phyloP scores from a whole-genome alignment of 92 coral and sea anemone genomes.

The Zoanthus sociatus region DNA sequence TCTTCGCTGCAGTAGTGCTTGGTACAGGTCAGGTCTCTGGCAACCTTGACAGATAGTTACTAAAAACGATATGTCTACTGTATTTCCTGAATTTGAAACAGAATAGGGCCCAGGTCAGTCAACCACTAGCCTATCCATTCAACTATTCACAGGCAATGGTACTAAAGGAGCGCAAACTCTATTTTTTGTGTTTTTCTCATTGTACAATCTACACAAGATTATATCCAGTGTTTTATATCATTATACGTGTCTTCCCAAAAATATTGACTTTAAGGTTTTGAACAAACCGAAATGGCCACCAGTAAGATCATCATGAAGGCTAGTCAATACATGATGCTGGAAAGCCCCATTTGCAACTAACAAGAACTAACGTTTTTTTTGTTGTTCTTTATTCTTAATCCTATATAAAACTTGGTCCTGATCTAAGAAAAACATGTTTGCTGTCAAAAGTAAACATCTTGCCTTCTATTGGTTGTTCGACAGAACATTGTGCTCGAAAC shows the following conservation, averaged over 20 bases:
- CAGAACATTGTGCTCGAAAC: no score
- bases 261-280: conserved; percentile 24
- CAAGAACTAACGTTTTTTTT: no score
- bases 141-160: conserved; percentile 52
- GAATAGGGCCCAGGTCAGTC: conserved; percentile 54
- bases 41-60: neutral
- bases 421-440: no score
- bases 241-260: conserved; percentile 68
- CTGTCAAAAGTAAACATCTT: no score
- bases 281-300: conserved; percentile 7
- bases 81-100: conserved; percentile 34
- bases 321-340: no score
- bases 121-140: conserved; percentile 51
- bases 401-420: no score
- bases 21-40: neutral
- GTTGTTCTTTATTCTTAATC: no score
- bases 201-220: conserved; percentile 57
- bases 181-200: conserved; percentile 54
- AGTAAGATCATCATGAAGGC: no score
- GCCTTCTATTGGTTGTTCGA: no score
- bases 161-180: conserved; percentile 33
- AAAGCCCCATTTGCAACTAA: no score
- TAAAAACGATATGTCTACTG: conserved; percentile 16
- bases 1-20: neutral
- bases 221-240: conserved; percentile 59